phyloP scores from a whole-genome alignment of 2,888 invertebrate species.

The Conus canariensis region DNA sequence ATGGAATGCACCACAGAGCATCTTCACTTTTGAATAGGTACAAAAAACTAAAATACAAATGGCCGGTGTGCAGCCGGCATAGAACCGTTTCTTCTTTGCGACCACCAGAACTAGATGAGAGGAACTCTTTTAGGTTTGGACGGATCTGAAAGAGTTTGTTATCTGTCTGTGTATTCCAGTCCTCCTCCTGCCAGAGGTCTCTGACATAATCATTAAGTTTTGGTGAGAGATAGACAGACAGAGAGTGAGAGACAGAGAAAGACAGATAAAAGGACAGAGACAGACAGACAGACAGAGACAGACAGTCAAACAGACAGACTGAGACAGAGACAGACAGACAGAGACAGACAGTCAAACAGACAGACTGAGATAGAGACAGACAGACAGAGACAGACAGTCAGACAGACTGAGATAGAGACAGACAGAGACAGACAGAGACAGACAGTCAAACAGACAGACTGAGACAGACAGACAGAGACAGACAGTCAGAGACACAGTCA shows the following conservation, averaged over 20 bases:
- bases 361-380: constrained; percentile 22
- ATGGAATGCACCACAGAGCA: no score
- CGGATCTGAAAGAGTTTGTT: no score
- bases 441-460: background rate
- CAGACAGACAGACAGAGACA: background rate
- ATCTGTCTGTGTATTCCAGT: no score
- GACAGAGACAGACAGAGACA: background rate
- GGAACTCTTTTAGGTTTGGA: no score
- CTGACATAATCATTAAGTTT: no score
- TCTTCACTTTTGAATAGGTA: no score
- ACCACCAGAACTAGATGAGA: no score
- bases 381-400: background rate
- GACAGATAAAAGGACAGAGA: background rate
- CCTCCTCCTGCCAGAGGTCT: no score
- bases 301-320: background rate
- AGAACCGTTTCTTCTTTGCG: no score
- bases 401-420: background rate
- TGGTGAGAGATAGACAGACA: background rate
- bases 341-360: background rate
- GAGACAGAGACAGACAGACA: constrained; percentile 22
- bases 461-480: background rate
- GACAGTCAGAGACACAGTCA: no score
- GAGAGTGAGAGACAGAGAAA: background rate
- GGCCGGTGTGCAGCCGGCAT: no score
- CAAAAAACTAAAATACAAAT: no score